Evolutionary conservation across 1,140 invertebrate genomes (phyloP).

Genomic region (Leptinotarsa texana): DNA sequence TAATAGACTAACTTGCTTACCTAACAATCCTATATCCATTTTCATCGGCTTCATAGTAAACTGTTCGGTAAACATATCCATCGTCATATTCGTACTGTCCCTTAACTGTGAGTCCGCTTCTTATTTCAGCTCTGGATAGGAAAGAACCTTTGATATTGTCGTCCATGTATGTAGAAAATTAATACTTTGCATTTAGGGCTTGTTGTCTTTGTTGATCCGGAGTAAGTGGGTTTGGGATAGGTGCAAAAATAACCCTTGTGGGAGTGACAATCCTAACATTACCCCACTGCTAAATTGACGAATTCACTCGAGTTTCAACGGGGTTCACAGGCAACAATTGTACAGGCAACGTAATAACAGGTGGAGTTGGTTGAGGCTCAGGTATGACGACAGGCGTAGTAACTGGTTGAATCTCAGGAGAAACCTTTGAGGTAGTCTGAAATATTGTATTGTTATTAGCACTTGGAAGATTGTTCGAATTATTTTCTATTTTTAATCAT

Average conservation of each 20-base stretch:
- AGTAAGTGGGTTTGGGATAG: neutral
- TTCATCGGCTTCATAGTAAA: conserved; percentile 63
- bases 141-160: conserved; percentile 60
- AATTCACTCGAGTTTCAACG: neutral
- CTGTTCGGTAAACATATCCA: conserved; percentile 60
- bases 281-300: neutral
- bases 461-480: too few species aligned
- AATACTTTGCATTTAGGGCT: conserved; percentile 53
- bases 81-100: conserved; percentile 64
- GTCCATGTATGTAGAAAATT: conserved; percentile 57
- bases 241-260: too few species aligned
- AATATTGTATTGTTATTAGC: too few species aligned
- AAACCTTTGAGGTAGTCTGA: too few species aligned
- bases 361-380: neutral
- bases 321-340: neutral
- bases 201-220: conserved; percentile 9
- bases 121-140: conserved; percentile 57
- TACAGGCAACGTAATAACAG: neutral
- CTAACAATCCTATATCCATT: conserved; percentile 62
- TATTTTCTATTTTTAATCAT: too few species aligned
- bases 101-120: conserved; percentile 58
- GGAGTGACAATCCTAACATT: too few species aligned
- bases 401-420: too few species aligned
- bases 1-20: conserved; percentile 48
- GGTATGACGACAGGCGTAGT: neutral